Percentiles rank a stretch among this genome's conserved stretches.
Evolutionary conservation across 2,113 vertebrate species (phyloP).

Genomic region (Phyllostomus hastatus): DNA sequence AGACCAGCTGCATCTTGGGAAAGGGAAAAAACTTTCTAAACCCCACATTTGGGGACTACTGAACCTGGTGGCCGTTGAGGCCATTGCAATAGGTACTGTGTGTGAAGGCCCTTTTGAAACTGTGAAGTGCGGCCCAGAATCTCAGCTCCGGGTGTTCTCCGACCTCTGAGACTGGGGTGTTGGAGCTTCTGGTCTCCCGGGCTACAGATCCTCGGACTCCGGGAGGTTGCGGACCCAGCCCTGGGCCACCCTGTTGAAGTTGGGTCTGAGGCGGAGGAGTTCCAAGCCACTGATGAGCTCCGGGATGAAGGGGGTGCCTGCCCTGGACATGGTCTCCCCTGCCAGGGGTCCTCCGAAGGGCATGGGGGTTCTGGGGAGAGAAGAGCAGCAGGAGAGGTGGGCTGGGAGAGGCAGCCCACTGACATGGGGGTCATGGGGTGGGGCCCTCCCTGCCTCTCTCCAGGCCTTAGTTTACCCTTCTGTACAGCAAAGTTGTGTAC

Average conservation of each 20-base stretch:
- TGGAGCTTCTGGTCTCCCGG: neutral
- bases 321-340: slow-evolving; percentile 76
- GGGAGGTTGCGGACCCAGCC: slow-evolving; percentile 88
- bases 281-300: slow-evolving; percentile 79
- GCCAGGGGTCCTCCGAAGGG: slow-evolving; percentile 86
- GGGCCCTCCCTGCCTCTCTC: neutral
- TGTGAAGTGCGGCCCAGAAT: neutral
- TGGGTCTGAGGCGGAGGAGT: slow-evolving; percentile 84
- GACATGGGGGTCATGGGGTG: rapidly evolving
- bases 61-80: neutral
- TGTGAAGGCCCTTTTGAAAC: neutral
- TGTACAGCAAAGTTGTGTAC: neutral
- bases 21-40: neutral
- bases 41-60: neutral
- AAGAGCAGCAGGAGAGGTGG: neutral
- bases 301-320: slow-evolving; percentile 77
- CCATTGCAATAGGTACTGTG: neutral
- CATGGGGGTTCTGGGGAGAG: slow-evolving; percentile 83
- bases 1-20: neutral
- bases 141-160: neutral
- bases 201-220: slow-evolving; percentile 91
- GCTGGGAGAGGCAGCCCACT: neutral
- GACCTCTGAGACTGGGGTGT: neutral
- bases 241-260: slow-evolving; percentile 91
- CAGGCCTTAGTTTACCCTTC: neutral